phyloP scores from a whole-genome alignment of 2,113 vertebrate species.

The Spheniscus mendiculus region DNA sequence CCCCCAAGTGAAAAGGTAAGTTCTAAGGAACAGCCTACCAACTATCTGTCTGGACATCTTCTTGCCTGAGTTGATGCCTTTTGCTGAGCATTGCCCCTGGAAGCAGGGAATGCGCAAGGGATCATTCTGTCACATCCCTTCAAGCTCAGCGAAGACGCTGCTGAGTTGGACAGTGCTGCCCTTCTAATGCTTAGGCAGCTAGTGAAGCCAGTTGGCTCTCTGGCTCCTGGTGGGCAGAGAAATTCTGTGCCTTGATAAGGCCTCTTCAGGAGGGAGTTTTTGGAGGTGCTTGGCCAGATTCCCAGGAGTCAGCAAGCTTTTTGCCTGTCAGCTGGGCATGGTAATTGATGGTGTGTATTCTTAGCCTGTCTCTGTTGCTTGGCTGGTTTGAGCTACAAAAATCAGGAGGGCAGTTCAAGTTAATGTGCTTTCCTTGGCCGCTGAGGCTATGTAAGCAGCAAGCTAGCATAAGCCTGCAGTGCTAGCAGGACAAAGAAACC shows the following conservation, averaged over 20 bases:
- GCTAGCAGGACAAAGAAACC: not conserved
- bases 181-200: not conserved
- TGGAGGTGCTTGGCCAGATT: not conserved
- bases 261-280: not conserved
- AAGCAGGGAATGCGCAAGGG: accelerated
- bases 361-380: not conserved
- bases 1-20: conserved; percentile 1
- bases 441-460: accelerated
- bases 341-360: not conserved
- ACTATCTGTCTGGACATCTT: no score
- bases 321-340: not conserved
- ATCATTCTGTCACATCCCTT: accelerated
- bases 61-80: not conserved
- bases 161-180: not conserved
- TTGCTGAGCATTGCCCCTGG: not conserved
- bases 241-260: not conserved
- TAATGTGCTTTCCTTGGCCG: not conserved
- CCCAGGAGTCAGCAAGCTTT: not conserved
- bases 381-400: not conserved
- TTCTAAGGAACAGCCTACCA: accelerated
- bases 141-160: accelerated
- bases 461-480: not conserved
- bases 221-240: not conserved
- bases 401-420: not conserved
- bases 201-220: accelerated